Evolutionary conservation across 2,113 vertebrate species (phyloP), one percentile per base, ranked within the genome.

Genomic region (Pedionomus torquatus): DNA sequence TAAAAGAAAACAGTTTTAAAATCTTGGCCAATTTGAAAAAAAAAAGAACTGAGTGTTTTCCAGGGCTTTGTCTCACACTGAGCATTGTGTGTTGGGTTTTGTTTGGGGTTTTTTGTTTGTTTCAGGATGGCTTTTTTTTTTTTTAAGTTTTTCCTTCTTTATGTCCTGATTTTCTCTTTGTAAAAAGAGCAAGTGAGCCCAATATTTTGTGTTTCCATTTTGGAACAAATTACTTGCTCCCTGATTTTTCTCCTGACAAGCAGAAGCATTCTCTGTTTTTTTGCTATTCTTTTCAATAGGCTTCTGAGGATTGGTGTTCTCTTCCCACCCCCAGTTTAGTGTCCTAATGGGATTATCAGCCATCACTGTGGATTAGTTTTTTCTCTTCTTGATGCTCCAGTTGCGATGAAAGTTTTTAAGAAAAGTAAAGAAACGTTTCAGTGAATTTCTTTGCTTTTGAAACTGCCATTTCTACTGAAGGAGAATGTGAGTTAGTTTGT

Each of bases 381-480:
- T 87, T 54, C 19, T 48, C 33, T 61, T 72, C 11, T 5, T 76
- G 49, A 52, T 95, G 66, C 41, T 93, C 1, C 52, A 48, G 46
- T 83, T 90, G 30, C 52, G 63, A 43, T 68, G 39, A 84, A 87
- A 71, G 43, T 89, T 92, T 84, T 75, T 63, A 41, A 71, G 43
- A 78, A 83, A 60, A 82, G 54, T 41, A 46, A 92, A 55, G 68
- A 63, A 89, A 35, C 28, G 11, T 54, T 77, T 90, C 28, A 28
- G 60, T 81, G 69, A 74, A 35, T 49, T 87, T 80, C n/a, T 44
- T 31, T 93, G 79, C 44, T 86, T 86, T 74, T 64, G 83, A 95
- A 93, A 64, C 46, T 39, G 60, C 51, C 66, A 60, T 89, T 87
- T 91, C 55, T 94, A 48, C 61, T 71, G 65, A 54, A 83, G 60